These are phyloP conservation scores for Pluvianellus socialis DNA, from an alignment of 2,113 vertebrate species.

Conservation along the genomic window DNA sequence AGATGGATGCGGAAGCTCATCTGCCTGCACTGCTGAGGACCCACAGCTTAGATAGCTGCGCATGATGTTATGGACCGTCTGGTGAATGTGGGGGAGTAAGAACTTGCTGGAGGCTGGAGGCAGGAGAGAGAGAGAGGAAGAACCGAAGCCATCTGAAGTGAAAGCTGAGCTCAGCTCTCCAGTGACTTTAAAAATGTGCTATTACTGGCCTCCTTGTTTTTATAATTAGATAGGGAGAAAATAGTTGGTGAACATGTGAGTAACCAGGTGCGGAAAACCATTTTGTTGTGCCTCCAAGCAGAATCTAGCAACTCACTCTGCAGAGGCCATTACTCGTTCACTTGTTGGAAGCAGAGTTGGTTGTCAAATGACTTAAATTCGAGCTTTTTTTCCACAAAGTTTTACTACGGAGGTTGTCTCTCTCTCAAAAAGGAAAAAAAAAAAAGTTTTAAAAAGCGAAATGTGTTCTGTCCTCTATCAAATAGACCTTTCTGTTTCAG, in stretches of 20 bases:
- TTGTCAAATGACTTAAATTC: not conserved
- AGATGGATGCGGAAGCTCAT: not conserved
- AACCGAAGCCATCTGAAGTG: not conserved
- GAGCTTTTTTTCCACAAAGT: not conserved
- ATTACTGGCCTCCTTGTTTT: not conserved
- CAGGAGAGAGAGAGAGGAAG: not conserved
- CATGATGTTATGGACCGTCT: not conserved
- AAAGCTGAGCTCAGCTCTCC: not conserved
- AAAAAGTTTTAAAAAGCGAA: not conserved
- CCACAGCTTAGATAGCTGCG: not conserved
- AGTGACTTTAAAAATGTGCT: not conserved
- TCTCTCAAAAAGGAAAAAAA: not conserved
- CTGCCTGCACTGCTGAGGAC: not conserved
- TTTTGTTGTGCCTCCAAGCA: not conserved
- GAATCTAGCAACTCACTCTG: not conserved
- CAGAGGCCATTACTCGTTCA: not conserved
- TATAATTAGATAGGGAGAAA: slow-evolving; percentile 8
- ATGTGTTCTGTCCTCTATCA: not conserved
- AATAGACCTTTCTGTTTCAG: not conserved
- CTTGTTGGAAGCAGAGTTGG: not conserved
- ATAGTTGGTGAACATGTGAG: not conserved
- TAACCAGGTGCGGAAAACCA: not conserved
- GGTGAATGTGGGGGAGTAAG: not conserved
- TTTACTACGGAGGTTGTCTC: not conserved
- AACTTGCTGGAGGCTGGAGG: not conserved